Percentiles rank a stretch among this genome's conserved stretches.
Conservation (phyloP, 2,797 vertebrate species). For the Hemitrygon akajei region DNA sequence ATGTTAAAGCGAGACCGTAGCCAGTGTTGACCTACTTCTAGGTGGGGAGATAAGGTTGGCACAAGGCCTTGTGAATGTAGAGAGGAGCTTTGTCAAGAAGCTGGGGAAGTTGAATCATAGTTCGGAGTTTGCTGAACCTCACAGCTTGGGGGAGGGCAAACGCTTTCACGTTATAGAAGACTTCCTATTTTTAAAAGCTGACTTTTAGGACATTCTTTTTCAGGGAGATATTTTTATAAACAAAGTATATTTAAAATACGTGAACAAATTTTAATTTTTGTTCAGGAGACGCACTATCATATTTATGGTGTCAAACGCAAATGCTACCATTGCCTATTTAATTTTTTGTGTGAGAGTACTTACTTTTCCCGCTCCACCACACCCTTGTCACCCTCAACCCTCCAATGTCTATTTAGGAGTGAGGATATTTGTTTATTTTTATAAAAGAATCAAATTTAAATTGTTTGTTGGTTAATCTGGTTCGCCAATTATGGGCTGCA, state of each 20-base stretch:
- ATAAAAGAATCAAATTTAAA: neutral
- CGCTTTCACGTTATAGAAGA: too few species aligned
- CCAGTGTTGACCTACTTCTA: neutral
- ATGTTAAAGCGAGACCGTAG: neutral
- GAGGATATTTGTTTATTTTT: neutral
- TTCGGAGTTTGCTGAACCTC: neutral
- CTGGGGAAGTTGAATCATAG: neutral
- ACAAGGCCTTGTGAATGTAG: neutral
- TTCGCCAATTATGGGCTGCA: constrained; percentile 60
- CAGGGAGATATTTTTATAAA: neutral
- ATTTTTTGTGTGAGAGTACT: too few species aligned
- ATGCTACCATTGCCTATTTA: neutral
- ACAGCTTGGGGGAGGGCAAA: neutral
- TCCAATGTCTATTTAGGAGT: neutral
- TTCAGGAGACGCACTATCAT: neutral
- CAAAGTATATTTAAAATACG: neutral
- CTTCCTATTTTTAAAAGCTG: too few species aligned
- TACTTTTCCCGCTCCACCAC: neutral
- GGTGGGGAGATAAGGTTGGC: neutral
- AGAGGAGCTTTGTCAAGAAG: neutral
- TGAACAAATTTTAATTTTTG: neutral
- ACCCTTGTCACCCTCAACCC: neutral
- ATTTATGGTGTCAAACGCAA: too few species aligned
- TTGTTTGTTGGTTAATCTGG: constrained; percentile 4
- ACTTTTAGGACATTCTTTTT: neutral